A percentile compares a stretch with the other conserved stretches of the same genome.
Evolutionary conservation across 2,797 vertebrate genomes (phyloP).

Genomic region (Eupleurogrammus muticus): DNA sequence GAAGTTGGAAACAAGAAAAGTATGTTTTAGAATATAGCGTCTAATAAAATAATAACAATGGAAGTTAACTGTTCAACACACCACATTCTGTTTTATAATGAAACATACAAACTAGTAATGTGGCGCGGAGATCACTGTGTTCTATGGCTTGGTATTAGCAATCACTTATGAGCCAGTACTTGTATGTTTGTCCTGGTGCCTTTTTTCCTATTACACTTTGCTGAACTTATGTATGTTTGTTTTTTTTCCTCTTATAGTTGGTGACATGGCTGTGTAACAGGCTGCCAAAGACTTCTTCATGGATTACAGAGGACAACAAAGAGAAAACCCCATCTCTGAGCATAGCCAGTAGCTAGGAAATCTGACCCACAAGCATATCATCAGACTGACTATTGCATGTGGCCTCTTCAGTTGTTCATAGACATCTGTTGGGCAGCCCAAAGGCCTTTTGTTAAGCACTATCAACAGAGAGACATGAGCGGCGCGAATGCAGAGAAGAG

Average conservation of each 20-base stretch:
- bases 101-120: background rate
- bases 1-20: background rate
- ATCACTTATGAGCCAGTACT: background rate
- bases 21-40: background rate
- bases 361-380: conserved; percentile 62
- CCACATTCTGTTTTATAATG: background rate
- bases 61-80: background rate
- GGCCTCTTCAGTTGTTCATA: conserved; percentile 75
- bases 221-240: conserved; percentile 23
- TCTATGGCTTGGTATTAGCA: background rate
- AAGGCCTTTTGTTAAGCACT: conserved; percentile 79
- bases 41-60: background rate
- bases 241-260: conserved; percentile 44
- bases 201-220: conserved; percentile 7
- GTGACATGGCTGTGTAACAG: conserved; percentile 75
- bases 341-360: conserved; percentile 60
- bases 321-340: conserved; percentile 67
- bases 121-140: background rate
- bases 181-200: conserved; percentile 15
- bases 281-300: conserved; percentile 76
- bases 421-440: conserved; percentile 75
- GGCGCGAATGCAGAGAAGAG: conserved; percentile 56
- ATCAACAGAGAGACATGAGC: conserved; percentile 69
- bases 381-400: conserved; percentile 77
- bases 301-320: conserved; percentile 74